Evolutionary conservation across 1,140 invertebrate genomes (phyloP), one percentile per base, ranked within the genome.

Genomic region (Drosophila oshimai): DNA sequence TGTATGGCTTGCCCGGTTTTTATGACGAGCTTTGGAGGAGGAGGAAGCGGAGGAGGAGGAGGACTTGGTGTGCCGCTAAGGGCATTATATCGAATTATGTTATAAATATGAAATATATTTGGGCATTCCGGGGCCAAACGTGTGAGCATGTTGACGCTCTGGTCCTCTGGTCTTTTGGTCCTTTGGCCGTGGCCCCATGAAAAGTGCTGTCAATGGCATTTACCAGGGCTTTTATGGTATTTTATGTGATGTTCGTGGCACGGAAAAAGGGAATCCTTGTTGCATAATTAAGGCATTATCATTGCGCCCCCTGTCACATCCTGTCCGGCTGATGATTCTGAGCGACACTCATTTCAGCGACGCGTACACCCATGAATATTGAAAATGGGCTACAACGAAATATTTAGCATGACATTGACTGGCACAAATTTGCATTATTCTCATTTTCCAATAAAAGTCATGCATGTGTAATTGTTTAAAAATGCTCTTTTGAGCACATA

Each of bases 101-200:
- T 84, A 84, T 84, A 84, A 84, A 84, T 84, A 84, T 86, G 55
- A 84, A 84, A 86, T 84, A 80, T 86, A 84, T 83, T 64, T 81
- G 29, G 41, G 37, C 64, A 72, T 72, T 74, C 36, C 37, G 41
- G 33, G 44, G 46, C 33, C 46, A 74, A 65, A 72, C 70, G 74
- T 83, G 80, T 86, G 70, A 60, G 69, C 44, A 84, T 70, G 74
- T 49, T 41, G 26, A 46, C 26, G 50, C 57, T 57, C 29, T 9
- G 5, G 15, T 42, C 20, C 15, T 22, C 22, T 4, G 12, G 7
- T 20, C 12, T 12, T 18, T 6, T 12, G 20, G 15, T 26, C 22
- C 41, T 5, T 15, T 15, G 44, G 61, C 33, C 45, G 6, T 71
- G 37, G 37, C 31, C 69, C 64, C 61, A 81, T 58, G 74, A 70